phyloP scores from a whole-genome alignment of 2,797 vertebrate species.

The Mormyrops boulengeri region DNA sequence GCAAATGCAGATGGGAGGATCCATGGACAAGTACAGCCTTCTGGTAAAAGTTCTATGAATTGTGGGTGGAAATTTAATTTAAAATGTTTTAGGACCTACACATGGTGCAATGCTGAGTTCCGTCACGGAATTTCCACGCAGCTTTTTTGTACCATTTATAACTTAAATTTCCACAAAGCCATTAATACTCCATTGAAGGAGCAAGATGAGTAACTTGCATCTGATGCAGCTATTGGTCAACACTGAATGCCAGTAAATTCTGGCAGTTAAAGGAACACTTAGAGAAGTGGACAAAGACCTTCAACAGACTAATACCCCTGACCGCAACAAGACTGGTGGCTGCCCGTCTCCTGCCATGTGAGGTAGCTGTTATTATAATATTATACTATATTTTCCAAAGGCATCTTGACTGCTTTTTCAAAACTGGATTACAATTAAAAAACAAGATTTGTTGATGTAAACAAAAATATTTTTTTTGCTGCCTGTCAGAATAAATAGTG shows the following conservation, averaged over 20 bases:
- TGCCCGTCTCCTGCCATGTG: not conserved
- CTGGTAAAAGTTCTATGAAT: not conserved
- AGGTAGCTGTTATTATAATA: not conserved
- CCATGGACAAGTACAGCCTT: not conserved
- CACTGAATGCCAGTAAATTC: not conserved
- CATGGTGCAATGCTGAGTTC: not conserved
- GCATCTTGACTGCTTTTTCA: not conserved
- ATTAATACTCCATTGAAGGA: not conserved
- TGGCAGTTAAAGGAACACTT: not conserved
- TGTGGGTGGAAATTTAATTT: not conserved
- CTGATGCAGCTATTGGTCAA: not conserved
- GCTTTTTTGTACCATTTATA: not conserved
- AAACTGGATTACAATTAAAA: not conserved
- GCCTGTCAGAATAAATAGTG: not conserved
- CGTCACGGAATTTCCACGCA: not conserved
- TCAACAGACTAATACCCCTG: not conserved
- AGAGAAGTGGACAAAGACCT: not conserved
- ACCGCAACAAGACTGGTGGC: not conserved
- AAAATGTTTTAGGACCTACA: not conserved
- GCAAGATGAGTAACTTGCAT: not conserved
- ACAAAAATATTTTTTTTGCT: not conserved
- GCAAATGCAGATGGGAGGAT: not conserved
- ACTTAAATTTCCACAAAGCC: not conserved
- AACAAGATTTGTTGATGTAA: not conserved
- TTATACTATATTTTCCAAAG: not conserved